A percentile compares a stretch with the other conserved stretches of the same genome.
phyloP scores from a whole-genome alignment of 1,140 invertebrate species.

The Cepaea nemoralis region DNA sequence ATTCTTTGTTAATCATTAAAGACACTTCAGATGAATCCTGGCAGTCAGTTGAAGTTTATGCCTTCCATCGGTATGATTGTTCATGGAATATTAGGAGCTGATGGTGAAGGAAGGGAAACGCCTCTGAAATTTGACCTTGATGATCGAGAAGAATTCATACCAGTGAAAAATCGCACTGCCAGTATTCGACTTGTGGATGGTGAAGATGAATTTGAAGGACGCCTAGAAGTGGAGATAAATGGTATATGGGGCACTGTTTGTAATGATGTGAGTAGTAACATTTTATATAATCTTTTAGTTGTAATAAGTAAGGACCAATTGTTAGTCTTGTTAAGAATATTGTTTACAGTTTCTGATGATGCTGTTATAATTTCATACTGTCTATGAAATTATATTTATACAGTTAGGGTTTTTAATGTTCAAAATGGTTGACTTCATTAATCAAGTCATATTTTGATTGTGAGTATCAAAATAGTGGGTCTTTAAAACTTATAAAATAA shows the following conservation, averaged over 20 bases:
- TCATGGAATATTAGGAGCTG: slow-evolving; percentile 80
- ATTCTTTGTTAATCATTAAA: slow-evolving; percentile 13
- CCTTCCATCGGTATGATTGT: slow-evolving; percentile 96
- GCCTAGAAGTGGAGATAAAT: slow-evolving; percentile 80
- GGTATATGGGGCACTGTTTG: slow-evolving; percentile 96
- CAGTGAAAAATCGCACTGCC: slow-evolving; percentile 65
- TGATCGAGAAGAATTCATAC: slow-evolving; percentile 71
- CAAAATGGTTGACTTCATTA: no score
- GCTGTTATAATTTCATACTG: no score
- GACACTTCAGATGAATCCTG: slow-evolving; percentile 74
- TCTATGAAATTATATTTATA: no score
- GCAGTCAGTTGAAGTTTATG: slow-evolving; percentile 85
- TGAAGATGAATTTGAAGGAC: slow-evolving; percentile 68
- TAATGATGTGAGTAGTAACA: slow-evolving; percentile 74
- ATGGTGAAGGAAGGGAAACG: slow-evolving; percentile 68
- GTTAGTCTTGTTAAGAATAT: no score
- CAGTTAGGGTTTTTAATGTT: no score
- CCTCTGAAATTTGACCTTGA: slow-evolving; percentile 52
- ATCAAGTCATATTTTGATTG: no score
- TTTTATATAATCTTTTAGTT: no score
- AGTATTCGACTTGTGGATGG: slow-evolving; percentile 64
- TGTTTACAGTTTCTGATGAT: no score
- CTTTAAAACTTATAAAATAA: no score
- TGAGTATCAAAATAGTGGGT: no score
- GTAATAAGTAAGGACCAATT: no score